Base-by-base conservation (phyloP, 2,888 invertebrate species). In the Tanaodytes sp. region DNA sequence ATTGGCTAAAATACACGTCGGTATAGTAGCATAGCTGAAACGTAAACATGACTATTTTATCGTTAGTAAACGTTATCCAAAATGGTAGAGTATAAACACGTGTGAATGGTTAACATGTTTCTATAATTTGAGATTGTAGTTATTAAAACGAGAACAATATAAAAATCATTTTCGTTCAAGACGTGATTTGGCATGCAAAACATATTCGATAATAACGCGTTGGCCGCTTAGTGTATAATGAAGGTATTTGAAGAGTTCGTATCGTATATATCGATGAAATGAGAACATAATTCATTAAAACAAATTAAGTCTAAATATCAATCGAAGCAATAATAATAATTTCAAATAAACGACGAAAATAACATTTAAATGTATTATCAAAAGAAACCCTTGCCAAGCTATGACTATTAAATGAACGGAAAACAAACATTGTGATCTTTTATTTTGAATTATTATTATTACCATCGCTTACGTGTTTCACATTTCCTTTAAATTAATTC, bases 1-100 rank as follows among this genome's bases (percentile, higher is more conserved):
- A 62, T 48, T 40, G 55, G 70, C 73, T 68, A 66, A 71, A 68
- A 73, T 71, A 75, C 72, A 75, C 66, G 20, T 59, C 65, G 61
- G 62, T 72, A 68, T 70, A 59, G 57, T 58, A 69, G 68, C 70
- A 58, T 57, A 55, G 54, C 65, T 58, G 64, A 59, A 58, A 73
- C 57, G 57, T 58, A 58, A 70, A 71, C 57, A 65, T 65, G 58
- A 48, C 58, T 73, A 71, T 71, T 68, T 51, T 73, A 68, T 49
- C 58, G 63, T 68, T 68, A 68, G 71, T 71, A 71, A 68, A 59
- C 55, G 42, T 68, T 49, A 69, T 58, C 64, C 69, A 64, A 59
- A 69, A 64, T 57, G 42, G 58, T 69, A 54, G 63, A 58, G 18
- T 63, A 54, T 69, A 48, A 63, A 54, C 55, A 58, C 61, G 33